Conservation (phyloP, 2,888 invertebrate species). For the Rhimphoctona megacephalus region DNA sequence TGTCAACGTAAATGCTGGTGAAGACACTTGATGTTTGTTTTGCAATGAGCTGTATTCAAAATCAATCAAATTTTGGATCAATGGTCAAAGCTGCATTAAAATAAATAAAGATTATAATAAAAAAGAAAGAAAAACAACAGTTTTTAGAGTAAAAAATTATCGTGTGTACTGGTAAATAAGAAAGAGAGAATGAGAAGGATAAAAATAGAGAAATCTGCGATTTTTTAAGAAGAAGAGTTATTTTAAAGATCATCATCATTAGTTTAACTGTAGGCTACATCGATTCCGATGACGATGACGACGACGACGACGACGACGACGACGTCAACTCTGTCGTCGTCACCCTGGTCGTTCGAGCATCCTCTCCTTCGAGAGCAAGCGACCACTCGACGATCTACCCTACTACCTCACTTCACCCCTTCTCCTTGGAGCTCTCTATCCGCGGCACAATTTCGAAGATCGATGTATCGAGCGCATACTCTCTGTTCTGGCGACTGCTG, state of each 20-base stretch:
- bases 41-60: background rate
- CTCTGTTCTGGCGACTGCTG: conserved; percentile 71
- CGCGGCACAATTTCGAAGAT: conserved; percentile 82
- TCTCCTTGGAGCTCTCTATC: conserved; percentile 74
- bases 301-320: conserved; percentile 24
- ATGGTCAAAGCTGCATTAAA: too few relatives aligned
- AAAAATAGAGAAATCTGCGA: background rate
- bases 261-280: background rate
- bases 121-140: background rate
- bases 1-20: too few relatives aligned
- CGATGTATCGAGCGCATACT: conserved; percentile 80
- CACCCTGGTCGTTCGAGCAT: conserved; percentile 60
- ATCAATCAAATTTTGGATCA: background rate
- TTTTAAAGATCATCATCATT: conserved; percentile 26
- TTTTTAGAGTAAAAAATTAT: background rate
- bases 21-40: background rate
- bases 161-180: too few relatives aligned
- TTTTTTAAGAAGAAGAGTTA: background rate
- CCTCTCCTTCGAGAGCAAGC: conserved; percentile 60
- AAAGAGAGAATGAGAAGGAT: background rate
- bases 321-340: conserved; percentile 43
- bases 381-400: conserved; percentile 60
- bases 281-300: conserved; percentile 5
- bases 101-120: background rate
- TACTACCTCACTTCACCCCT: conserved; percentile 50